Evolutionary conservation across 2,113 vertebrate species (phyloP), one percentile per base, ranked within the genome.

Genomic region (Hepsetus odoe): DNA sequence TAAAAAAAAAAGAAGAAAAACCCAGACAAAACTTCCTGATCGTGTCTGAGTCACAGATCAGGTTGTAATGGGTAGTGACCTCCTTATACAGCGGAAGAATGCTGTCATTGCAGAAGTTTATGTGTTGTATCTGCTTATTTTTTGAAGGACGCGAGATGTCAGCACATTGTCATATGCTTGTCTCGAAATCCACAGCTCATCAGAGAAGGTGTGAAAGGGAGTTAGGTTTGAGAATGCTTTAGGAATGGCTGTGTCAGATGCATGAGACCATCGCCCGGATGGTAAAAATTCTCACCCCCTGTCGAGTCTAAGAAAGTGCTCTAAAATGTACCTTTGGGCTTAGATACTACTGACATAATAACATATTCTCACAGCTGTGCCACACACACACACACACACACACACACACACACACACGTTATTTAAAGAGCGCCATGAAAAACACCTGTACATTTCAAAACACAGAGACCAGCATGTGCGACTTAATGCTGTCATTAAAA

Each of bases 41-140:
- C 59, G 53, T 53, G 53, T 58, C 3, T 13, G 51, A 4, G 76
- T 13, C 2, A 3, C 32, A 35, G 67, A 38, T 59, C 35, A 40
- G 30, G 22, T 62, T 40, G 44, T 16, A 13, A 5, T 46, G 38
- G 32, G n/a, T 14, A 46, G 33, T 49, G 1, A 38, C 76, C 44
- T 24, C 40, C 22, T 28, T 55, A 58, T 5, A 38, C 35, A 40
- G 28, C 44, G 16, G 62, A 58, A 33, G 40, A 42, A 38, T 55
- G 22, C 33, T 22, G 68, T 59, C 42, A 7, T 44, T 58, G 51
- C 12, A n/a, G 40, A 61, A 59, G 38, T 12, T 11, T 64, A 42
- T 70, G 69, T 72, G 40, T 28, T 80, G 55, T 42, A 20, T 76
- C n/a, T 74, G 65, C 67, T 56, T 75, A 58, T 79, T 71, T 66